These are phyloP conservation scores for Suillia variegata DNA, from an alignment of 2,888 invertebrate genomes.

Conservation along the genomic window DNA sequence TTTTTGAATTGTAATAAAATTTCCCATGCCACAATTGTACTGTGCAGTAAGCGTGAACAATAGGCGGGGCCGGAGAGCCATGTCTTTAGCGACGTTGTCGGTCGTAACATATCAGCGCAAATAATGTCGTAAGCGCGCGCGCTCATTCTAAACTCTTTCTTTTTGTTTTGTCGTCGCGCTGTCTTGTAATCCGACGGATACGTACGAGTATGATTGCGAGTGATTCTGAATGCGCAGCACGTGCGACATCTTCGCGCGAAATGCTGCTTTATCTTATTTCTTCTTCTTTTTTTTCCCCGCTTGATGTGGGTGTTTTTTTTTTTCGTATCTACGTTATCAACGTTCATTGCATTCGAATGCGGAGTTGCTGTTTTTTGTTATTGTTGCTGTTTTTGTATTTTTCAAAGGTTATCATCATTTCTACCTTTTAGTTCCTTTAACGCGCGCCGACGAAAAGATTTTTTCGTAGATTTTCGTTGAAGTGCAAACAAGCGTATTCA, in stretches of 20 bases:
- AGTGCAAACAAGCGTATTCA: conserved; percentile 6
- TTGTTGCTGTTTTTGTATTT: not conserved
- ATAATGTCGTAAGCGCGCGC: conserved; percentile 14
- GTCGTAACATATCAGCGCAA: not conserved
- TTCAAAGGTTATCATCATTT: not conserved
- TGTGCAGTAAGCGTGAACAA: no score
- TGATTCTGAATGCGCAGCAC: not conserved
- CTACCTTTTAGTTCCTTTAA: not conserved
- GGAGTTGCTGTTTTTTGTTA: not conserved
- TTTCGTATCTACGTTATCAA: not conserved
- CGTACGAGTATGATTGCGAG: not conserved
- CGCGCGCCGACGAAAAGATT: not conserved
- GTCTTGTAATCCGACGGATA: not conserved
- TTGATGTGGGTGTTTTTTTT: no score
- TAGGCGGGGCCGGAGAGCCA: no score
- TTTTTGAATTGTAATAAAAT: no score
- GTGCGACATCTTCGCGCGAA: conserved; percentile 3
- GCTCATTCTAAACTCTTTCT: not conserved
- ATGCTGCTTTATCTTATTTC: not conserved
- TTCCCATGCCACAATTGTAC: no score
- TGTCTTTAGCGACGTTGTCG: not conserved
- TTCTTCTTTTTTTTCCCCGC: not conserved
- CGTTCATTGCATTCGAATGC: conserved; percentile 4
- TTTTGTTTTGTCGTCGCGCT: not conserved
- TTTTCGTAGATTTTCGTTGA: not conserved